A percentile compares a stretch with the other conserved stretches of the same genome.
Conservation (phyloP, 2,888 invertebrate genomes). For the Serrognathus titanus region DNA sequence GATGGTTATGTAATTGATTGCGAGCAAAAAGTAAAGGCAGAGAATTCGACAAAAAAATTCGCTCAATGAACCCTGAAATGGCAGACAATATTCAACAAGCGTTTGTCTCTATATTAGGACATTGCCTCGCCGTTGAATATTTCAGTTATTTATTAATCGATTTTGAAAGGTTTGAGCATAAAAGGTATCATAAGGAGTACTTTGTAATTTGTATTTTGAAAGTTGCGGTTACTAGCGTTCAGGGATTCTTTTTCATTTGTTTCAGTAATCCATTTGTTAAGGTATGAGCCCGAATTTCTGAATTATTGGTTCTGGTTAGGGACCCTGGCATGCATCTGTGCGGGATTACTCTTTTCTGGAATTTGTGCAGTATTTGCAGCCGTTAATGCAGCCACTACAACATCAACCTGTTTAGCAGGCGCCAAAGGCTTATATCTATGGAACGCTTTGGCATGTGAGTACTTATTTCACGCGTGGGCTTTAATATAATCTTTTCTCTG, state of each 20-base stretch:
- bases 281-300: constrained; percentile 61
- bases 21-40: not conserved
- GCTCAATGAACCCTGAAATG: too few species aligned
- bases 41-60: too few species aligned
- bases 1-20: not conserved
- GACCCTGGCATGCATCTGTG: constrained; percentile 65
- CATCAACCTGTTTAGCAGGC: constrained; percentile 64
- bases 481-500: not conserved
- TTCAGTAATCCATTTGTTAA: constrained; percentile 62
- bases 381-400: constrained; percentile 74
- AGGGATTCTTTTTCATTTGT: constrained; percentile 33
- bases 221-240: too few species aligned
- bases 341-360: constrained; percentile 67
- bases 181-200: too few species aligned
- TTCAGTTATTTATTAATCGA: too few species aligned
- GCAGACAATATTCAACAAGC: too few species aligned
- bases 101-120: too few species aligned
- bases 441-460: constrained; percentile 74
- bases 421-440: constrained; percentile 71
- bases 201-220: too few species aligned
- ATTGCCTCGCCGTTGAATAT: too few species aligned
- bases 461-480: too few species aligned
- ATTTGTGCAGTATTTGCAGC: constrained; percentile 73
- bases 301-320: constrained; percentile 73
- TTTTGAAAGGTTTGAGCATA: too few species aligned